Conservation (phyloP, 2,113 vertebrate species). For the Halcyon senegalensis region DNA sequence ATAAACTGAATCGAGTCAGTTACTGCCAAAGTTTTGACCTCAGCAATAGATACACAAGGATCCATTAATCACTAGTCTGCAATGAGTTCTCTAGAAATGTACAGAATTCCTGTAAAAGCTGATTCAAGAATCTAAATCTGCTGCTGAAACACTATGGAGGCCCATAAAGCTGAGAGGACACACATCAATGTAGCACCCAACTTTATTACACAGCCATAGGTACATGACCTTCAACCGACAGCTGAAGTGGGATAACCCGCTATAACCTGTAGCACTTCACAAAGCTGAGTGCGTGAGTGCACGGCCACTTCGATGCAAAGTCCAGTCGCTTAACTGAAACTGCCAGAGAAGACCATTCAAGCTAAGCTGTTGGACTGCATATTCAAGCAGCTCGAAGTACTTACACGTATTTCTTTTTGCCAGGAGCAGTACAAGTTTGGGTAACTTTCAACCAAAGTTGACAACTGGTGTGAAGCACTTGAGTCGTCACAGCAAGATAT, state of each 20-base stretch:
- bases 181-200: neutral
- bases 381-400: neutral
- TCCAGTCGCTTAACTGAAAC: constrained; percentile 28
- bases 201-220: neutral
- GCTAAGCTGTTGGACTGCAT: constrained; percentile 44
- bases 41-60: neutral
- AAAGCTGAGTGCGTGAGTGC: neutral
- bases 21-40: neutral
- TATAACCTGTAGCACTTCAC: neutral
- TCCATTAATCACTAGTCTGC: neutral
- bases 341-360: neutral
- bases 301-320: constrained; percentile 17
- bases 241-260: neutral
- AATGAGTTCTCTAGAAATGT: neutral
- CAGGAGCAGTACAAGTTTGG: neutral
- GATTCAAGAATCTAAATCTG: neutral
- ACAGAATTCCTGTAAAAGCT: neutral
- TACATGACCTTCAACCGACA: neutral
- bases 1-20: neutral
- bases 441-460: neutral
- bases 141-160: neutral
- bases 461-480: neutral
- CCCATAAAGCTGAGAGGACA: neutral
- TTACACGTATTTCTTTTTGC: neutral
- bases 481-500: neutral